Conservation (phyloP, 2,888 invertebrate genomes). For the Pheosia tremula region DNA sequence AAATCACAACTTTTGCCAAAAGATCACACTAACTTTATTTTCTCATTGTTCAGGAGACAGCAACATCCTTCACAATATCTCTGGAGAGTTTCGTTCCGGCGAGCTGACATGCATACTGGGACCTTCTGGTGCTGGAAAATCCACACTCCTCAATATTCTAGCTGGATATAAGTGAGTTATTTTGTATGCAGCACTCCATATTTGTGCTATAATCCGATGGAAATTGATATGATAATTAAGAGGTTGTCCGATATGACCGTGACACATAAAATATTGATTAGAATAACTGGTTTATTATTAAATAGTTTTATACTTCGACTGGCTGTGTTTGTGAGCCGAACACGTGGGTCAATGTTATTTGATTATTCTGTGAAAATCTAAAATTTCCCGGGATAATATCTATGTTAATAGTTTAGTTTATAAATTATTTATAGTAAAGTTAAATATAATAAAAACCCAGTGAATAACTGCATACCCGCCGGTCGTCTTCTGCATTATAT, state of each 20-base stretch:
- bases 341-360: too few relatives aligned
- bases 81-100: slow-evolving; percentile 85
- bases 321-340: not conserved
- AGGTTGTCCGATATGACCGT: not conserved
- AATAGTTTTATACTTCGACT: not conserved
- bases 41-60: slow-evolving; percentile 74
- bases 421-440: too few relatives aligned
- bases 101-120: slow-evolving; percentile 90
- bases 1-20: too few relatives aligned
- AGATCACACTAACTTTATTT: not conserved
- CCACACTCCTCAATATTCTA: slow-evolving; percentile 89
- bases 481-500: too few relatives aligned
- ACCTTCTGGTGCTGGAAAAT: slow-evolving; percentile 91
- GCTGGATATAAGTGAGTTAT: slow-evolving; percentile 89
- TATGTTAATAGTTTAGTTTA: too few relatives aligned
- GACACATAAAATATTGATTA: not conserved
- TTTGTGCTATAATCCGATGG: too few relatives aligned
- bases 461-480: too few relatives aligned
- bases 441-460: too few relatives aligned
- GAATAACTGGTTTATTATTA: not conserved
- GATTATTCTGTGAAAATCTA: too few relatives aligned
- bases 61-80: slow-evolving; percentile 83
- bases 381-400: too few relatives aligned
- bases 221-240: not conserved
- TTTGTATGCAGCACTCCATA: not conserved